Base-by-base conservation (phyloP, 2,113 vertebrate species). In the Boleophthalmus pectinirostris region DNA sequence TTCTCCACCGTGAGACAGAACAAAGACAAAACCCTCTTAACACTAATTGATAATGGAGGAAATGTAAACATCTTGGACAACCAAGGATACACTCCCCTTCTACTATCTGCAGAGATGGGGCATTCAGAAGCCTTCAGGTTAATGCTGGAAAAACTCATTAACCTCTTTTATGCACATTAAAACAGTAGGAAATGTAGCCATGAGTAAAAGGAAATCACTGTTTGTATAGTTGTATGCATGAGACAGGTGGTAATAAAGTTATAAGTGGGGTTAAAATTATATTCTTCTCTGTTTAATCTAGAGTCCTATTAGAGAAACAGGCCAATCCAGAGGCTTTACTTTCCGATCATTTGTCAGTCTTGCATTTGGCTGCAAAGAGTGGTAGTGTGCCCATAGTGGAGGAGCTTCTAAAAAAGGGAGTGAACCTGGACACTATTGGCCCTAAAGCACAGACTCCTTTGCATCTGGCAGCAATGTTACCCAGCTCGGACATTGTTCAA, bases 1-100 rank as follows among this genome's bases (percentile, higher is more conserved):
- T 93, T 94, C 56, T 92, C 91, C 90, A 94, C 94, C n/a, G 90
- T 95, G n/a, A 73, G 88, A 81, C 87, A 90, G 72, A 94, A 96
- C 60, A 78, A 91, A 33, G 88, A 77, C 0, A 68, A 35, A 6
- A 69, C 81, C 3, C 77, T 94, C 21, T 85, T 83, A 5, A 80
- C 88, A 77, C 86, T 95, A 64, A 82, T 89, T 51, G 92, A 94
- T 45, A 88, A 75, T 16, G 94, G 94, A 5, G 82, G 79, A 5
- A 85, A 94, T 24, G 68, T 92, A 24, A 92, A 95, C 0, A 46
- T 76, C 23, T 78, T 8, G 47, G 92, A 93, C 12, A 64, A 85
- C 56, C 86, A 73, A 45, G 85, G 88, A n/a, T 93, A 94, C 79
- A 94, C 94, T 7, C 93, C 95, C 74, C 73, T 96, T 53, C 91